Percentiles rank a stretch among this genome's conserved stretches.
Conservation (phyloP, 2,797 vertebrate species). For the Poecile montanus region DNA sequence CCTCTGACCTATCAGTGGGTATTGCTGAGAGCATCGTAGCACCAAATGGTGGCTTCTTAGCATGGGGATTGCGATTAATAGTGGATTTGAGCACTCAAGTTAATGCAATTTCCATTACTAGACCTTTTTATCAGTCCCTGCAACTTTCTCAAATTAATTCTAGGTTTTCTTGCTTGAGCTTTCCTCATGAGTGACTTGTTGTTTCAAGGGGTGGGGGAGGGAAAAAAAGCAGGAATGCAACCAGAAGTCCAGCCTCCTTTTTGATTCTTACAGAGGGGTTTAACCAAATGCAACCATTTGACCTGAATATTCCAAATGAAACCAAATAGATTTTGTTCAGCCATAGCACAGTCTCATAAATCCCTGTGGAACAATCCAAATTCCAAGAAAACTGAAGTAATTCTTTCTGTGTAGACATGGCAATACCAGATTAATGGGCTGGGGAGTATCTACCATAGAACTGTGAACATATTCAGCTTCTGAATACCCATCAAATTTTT, state of each 20-base stretch:
- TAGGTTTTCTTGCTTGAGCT: not conserved
- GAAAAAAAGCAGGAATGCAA: not conserved
- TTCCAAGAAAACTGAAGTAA: not conserved
- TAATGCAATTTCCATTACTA: constrained; percentile 25
- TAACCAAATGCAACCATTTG: not conserved
- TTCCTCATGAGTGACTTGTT: not conserved
- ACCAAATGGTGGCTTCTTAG: constrained; percentile 20
- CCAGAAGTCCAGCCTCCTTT: not conserved
- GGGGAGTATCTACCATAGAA: not conserved
- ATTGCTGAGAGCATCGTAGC: not conserved
- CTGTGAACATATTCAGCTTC: not conserved
- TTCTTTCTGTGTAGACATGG: not conserved
- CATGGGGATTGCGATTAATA: not conserved
- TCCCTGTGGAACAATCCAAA: not conserved
- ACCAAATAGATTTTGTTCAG: not conserved
- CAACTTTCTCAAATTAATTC: constrained; percentile 46
- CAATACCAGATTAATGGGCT: not conserved
- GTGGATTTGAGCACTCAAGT: constrained; percentile 16
- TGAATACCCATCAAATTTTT: not conserved
- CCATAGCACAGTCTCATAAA: not conserved
- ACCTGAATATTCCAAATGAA: not conserved
- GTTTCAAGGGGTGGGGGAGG: not conserved
- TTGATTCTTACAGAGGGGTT: not conserved
- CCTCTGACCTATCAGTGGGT: not conserved
- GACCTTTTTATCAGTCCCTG: not conserved